Conservation (phyloP, 2,797 vertebrate genomes). For the Pseudotriccus pelzelni region DNA sequence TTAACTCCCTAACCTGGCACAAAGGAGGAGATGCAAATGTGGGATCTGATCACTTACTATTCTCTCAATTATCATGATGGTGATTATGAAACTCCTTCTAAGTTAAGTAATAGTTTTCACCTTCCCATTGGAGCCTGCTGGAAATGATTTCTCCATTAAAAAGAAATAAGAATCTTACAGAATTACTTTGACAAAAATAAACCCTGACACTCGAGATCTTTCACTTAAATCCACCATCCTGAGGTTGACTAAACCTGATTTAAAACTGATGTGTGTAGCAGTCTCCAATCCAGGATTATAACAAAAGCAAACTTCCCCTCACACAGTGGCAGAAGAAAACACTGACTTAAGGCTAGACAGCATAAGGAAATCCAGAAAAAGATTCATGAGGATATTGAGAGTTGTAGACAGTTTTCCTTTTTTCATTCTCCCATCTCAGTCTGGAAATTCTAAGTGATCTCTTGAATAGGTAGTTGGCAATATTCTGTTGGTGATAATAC, state of each 20-base stretch:
- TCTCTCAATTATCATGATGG: background rate
- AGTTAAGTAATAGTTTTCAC: background rate
- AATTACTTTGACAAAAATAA: background rate
- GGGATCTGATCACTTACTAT: background rate
- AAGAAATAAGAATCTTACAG: background rate
- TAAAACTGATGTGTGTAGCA: background rate
- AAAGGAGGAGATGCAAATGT: background rate
- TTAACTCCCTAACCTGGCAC: background rate
- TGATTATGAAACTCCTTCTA: background rate
- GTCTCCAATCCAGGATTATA: background rate
- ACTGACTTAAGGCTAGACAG: background rate
- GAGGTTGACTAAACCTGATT: background rate
- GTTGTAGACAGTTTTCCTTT: background rate
- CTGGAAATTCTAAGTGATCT: background rate
- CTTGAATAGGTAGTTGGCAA: background rate
- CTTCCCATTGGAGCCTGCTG: background rate
- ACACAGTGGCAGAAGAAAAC: background rate
- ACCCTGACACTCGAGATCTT: background rate
- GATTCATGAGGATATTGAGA: background rate
- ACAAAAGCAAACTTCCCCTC: background rate
- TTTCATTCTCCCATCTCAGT: background rate
- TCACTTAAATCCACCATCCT: background rate
- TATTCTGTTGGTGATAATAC: background rate
- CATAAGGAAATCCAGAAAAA: background rate
- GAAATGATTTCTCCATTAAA: background rate